Base-by-base conservation (phyloP, 2,797 vertebrate genomes). In the Numenius phaeopus region DNA sequence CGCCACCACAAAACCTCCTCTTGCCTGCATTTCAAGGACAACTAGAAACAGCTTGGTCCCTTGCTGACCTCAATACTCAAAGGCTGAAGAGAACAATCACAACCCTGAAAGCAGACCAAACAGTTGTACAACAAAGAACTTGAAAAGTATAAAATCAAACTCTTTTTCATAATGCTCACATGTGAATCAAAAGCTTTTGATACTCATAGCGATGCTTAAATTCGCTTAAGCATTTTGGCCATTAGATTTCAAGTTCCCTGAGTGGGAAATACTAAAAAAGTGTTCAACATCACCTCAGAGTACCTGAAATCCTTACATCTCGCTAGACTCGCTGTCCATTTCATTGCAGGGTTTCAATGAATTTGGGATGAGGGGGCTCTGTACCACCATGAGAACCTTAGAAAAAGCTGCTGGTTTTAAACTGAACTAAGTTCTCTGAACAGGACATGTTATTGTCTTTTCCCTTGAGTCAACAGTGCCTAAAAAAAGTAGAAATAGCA, bases 21-120 rank as follows among this genome's bases (percentile, higher is more conserved):
- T 54, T 54, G 49, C 58, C 55, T 77, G 44, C 52, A 37, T 91
- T 96, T 91, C 83, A 92, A 95, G 92, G 91, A 82, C 92, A 94
- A n/a, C 50, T 39, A 91, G 87, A 96, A 95, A 88, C 65, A 97
- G 69, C 88, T 87, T 90, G 89, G 82, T 95, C 84, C 29, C 75
- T 90, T 3, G 0, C 70, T 96, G 91, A 93, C 95, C 90, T 94
- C 92, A 96, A 27, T 91, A 91, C 42, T 91, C 77, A 86, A 87
- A 94, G 84, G 44, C 89, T 94, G 85, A 90, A 91, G 71, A 91
- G 87, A 96, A 77, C 27, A 85, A 91, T 76, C 89, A 87, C 66
- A 88, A 34, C 52, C 52, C 73, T 91, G 71, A 83, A 90, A 95
- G 85, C 40, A 55, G 47, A 87, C 87, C 77, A 78, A 96, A 92